Conservation (phyloP, 2,113 vertebrate genomes). For the Salvelinus fontinalis region DNA sequence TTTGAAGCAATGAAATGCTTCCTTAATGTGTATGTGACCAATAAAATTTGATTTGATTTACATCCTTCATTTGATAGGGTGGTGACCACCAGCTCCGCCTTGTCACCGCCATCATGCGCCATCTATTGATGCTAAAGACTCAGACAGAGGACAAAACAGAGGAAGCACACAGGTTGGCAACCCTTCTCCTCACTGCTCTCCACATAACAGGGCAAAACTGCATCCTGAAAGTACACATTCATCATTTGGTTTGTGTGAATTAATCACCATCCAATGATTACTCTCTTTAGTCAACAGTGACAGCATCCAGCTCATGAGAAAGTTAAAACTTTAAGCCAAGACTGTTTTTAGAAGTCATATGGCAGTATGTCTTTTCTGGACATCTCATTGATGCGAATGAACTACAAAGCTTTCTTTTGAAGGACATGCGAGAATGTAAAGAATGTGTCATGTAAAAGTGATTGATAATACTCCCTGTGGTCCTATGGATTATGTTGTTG, state of each 20-base stretch:
- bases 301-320: no score
- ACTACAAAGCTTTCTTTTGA: background rate
- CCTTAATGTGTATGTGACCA: background rate
- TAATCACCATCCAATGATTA: no score
- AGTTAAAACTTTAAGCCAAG: no score
- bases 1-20: background rate
- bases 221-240: no score
- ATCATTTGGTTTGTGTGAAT: no score
- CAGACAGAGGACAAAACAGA: conserved; percentile 95
- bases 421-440: background rate
- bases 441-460: conserved; percentile 77
- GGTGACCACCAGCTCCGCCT: conserved; percentile 89
- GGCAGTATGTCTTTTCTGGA: no score
- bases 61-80: conserved; percentile 72
- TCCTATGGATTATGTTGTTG: background rate
- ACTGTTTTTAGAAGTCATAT: no score
- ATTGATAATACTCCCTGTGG: conserved; percentile 61
- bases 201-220: no score
- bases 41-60: no score
- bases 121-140: conserved; percentile 88
- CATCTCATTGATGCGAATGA: no score
- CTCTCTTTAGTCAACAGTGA: no score
- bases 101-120: conserved; percentile 89
- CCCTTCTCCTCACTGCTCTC: background rate
- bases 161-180: conserved; percentile 91